Evolutionary conservation across 2,113 vertebrate genomes (phyloP).

Genomic region (Peromyscus polionotus): DNA sequence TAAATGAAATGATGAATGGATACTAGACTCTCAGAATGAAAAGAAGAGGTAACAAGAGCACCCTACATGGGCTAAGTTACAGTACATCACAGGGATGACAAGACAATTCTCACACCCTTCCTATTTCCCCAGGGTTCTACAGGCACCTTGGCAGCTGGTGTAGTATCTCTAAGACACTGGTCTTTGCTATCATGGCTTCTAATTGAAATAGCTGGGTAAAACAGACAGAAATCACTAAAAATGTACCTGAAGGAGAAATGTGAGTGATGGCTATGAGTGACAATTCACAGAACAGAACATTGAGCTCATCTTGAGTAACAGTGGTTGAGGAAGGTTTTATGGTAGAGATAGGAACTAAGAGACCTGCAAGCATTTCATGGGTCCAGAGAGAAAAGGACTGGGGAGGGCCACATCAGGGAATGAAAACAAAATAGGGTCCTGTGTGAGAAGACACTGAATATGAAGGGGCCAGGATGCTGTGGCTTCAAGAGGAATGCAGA

Average conservation of each 20-base stretch:
- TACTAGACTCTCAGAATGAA: not conserved
- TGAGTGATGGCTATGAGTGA: not conserved
- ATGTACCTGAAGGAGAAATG: not conserved
- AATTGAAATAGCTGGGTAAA: not conserved
- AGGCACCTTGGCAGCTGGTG: too few relatives aligned
- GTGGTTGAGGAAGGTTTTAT: not conserved
- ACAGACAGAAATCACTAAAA: not conserved
- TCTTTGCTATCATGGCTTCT: not conserved
- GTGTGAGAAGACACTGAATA: not conserved
- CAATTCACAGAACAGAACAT: not conserved
- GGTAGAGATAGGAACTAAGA: not conserved
- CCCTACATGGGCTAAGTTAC: not conserved
- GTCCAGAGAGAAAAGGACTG: not conserved
- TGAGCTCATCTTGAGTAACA: not conserved
- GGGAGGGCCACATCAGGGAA: accelerated
- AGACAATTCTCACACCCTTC: not conserved
- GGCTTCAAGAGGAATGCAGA: not conserved
- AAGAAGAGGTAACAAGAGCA: not conserved
- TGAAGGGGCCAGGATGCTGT: not conserved
- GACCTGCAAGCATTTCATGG: not conserved
- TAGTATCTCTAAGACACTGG: not conserved
- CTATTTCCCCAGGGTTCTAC: not conserved
- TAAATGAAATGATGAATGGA: not conserved
- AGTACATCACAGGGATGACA: not conserved
- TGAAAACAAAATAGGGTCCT: too few relatives aligned